A percentile compares a stretch with the other conserved stretches of the same genome.
phyloP scores from a whole-genome alignment of 2,113 vertebrate species.

The Zootoca vivipara region DNA sequence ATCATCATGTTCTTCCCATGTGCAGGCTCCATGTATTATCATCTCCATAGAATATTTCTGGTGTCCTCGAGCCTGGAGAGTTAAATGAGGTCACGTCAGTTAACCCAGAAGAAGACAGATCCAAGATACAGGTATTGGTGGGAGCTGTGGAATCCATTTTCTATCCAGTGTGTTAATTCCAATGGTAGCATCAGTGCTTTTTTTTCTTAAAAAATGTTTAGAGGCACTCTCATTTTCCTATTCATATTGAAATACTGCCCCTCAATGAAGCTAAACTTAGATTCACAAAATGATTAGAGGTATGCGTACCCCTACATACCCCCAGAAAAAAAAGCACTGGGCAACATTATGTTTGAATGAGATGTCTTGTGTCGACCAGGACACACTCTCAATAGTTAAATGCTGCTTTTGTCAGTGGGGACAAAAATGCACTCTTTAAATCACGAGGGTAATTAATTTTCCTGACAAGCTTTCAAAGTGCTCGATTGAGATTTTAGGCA shows the following conservation, averaged over 20 bases:
- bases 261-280: no score
- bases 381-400: slow-evolving; percentile 69
- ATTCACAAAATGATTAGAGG: no score
- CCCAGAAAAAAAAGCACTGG: no score
- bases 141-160: neutral
- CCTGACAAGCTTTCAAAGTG: slow-evolving; percentile 69
- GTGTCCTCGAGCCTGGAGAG: neutral
- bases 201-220: no score
- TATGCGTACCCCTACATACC: no score
- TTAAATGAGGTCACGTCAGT: neutral
- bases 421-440: slow-evolving; percentile 65
- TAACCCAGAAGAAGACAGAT: neutral
- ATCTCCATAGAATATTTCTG: neutral
- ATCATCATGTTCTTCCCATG: neutral
- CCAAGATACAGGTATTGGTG: neutral
- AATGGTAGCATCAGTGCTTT: slow-evolving; percentile 18
- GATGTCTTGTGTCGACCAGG: slow-evolving; percentile 41
- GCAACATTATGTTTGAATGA: slow-evolving; percentile 43
- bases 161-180: neutral
- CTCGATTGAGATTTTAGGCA: slow-evolving; percentile 72
- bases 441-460: slow-evolving; percentile 76
- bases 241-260: no score
- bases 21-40: neutral
- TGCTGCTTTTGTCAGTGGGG: slow-evolving; percentile 64
- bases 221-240: no score